Conservation (phyloP, 2,797 vertebrate species). For the Micromesistius poutassou region DNA sequence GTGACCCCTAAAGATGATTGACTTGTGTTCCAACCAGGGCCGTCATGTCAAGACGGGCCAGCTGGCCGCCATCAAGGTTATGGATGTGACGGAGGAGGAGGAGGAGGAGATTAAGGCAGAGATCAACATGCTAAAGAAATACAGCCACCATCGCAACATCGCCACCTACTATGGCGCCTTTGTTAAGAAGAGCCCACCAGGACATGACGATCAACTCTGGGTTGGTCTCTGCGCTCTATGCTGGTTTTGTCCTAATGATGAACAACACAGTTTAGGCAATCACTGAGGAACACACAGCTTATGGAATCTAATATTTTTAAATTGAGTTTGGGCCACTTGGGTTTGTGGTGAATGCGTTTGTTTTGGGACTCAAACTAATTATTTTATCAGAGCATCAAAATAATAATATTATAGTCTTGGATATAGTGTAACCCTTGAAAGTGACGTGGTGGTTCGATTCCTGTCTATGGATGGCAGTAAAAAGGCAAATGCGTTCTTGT, state of each 20-base stretch:
- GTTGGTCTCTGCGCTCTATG: constrained; percentile 61
- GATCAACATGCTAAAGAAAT: constrained; percentile 97
- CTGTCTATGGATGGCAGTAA: neutral
- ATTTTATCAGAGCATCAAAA: neutral
- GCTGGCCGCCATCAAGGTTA: constrained; percentile 95
- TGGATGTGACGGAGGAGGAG: constrained; percentile 94
- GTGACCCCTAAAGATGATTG: neutral
- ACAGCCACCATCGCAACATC: constrained; percentile 93
- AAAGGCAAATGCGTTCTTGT: neutral
- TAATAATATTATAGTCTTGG: neutral
- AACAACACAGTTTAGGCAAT: neutral
- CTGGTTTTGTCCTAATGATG: neutral
- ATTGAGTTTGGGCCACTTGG: neutral
- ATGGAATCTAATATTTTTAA: neutral
- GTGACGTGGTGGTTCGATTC: neutral
- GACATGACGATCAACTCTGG: constrained; percentile 93
- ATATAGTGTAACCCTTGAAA: neutral
- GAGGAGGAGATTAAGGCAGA: constrained; percentile 96
- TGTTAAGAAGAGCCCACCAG: constrained; percentile 91
- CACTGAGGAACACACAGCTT: neutral
- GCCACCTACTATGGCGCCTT: constrained; percentile 95
- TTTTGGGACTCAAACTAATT: neutral
- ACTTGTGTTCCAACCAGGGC: constrained; percentile 58
- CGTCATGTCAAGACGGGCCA: constrained; percentile 84
- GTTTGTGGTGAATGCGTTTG: neutral